These are phyloP conservation scores for Eretmocerus hayati DNA, from an alignment of 2,888 invertebrate genomes.

Conservation along the genomic window DNA sequence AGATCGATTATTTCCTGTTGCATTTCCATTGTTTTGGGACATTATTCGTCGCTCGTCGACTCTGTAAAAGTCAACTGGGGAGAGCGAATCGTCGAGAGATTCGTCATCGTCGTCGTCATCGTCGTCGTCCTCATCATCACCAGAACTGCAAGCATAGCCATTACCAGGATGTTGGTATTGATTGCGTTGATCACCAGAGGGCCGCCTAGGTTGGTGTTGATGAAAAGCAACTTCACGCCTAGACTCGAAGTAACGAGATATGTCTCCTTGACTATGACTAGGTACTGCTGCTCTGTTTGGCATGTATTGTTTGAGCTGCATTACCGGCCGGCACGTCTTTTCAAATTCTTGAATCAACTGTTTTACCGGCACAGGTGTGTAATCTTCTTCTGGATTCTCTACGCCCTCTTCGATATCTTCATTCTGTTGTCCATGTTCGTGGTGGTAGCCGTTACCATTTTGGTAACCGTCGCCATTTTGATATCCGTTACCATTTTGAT, in stretches of 20 bases:
- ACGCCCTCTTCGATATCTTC: constrained; percentile 42
- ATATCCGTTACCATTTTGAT: neutral
- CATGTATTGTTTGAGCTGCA: constrained; percentile 51
- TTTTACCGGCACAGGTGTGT: constrained; percentile 46
- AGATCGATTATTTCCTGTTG: constrained; percentile 6
- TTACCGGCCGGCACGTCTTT: constrained; percentile 53
- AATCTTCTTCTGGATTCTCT: constrained; percentile 32
- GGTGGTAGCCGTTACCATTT: constrained; percentile 3
- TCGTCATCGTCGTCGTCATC: constrained; percentile 31
- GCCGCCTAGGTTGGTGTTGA: constrained; percentile 1
- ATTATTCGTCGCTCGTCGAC: constrained; percentile 21
- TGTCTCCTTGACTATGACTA: constrained; percentile 30
- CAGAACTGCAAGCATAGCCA: constrained; percentile 24
- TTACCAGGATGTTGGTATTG: constrained; percentile 7
- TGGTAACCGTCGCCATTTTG: neutral
- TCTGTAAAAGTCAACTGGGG: constrained; percentile 27
- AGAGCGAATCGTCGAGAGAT: constrained; percentile 31
- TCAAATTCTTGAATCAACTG: constrained; percentile 57
- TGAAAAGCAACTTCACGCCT: constrained; percentile 12
- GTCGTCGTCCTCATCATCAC: constrained; percentile 23
- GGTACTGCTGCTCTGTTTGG: constrained; percentile 33
- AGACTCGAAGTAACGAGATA: constrained; percentile 41
- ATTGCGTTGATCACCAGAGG: constrained; percentile 6
- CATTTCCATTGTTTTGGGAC: constrained; percentile 10
- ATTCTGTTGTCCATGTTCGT: constrained; percentile 5